Evolutionary conservation across 2,113 vertebrate genomes (phyloP).

Genomic region (Pungitius pungitius): DNA sequence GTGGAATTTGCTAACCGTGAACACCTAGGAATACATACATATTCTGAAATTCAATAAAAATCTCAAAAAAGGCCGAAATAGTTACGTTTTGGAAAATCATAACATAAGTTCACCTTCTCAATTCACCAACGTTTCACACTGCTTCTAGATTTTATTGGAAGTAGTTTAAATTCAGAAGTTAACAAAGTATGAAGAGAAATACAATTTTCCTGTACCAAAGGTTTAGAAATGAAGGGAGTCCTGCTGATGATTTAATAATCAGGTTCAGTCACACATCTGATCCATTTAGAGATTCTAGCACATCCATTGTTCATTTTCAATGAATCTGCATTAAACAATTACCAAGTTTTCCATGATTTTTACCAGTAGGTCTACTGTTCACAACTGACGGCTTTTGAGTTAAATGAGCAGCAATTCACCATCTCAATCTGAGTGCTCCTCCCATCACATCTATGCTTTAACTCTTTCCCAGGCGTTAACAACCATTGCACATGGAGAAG

Average conservation of each 20-base stretch:
- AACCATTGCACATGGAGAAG: conserved; percentile 18
- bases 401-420: conserved; percentile 24
- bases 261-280: not conserved
- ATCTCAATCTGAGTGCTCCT: conserved; percentile 15
- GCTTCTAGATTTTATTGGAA: not conserved
- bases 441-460: conserved; percentile 47
- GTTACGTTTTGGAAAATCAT: not conserved
- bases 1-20: not conserved
- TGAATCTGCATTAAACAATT: not conserved
- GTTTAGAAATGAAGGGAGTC: not conserved
- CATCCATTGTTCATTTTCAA: not conserved
- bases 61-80: not conserved
- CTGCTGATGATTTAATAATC: not conserved
- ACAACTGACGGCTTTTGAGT: conserved; percentile 33
- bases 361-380: conserved; percentile 21
- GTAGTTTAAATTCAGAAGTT: not conserved
- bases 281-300: conserved; percentile 2
- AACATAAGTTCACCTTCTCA: not conserved
- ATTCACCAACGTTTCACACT: not conserved
- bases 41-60: not conserved
- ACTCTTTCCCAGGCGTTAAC: conserved; percentile 24
- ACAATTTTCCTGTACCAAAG: not conserved
- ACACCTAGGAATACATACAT: not conserved
- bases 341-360: conserved; percentile 1
- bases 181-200: not conserved